phyloP scores from a whole-genome alignment of 2,888 invertebrate species.

The Bombyx huttoni region DNA sequence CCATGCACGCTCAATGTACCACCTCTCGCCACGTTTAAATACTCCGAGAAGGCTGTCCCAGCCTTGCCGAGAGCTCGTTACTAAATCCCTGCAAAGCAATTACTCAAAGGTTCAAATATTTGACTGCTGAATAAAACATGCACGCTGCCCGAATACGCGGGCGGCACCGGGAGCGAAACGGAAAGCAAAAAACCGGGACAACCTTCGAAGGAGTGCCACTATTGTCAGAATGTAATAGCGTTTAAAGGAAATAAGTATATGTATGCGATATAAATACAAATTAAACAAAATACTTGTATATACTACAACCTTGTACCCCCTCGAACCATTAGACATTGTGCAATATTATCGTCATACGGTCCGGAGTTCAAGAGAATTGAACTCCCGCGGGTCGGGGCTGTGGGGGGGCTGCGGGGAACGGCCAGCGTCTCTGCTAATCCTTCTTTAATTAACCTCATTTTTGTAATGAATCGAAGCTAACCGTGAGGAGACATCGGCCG shows the following conservation, averaged over 20 bases:
- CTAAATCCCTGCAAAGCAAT: constrained; percentile 55
- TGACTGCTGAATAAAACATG: constrained; percentile 41
- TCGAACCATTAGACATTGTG: constrained; percentile 63
- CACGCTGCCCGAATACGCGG: constrained; percentile 53
- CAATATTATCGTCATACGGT: constrained; percentile 51
- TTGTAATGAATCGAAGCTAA: constrained; percentile 41
- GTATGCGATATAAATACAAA: constrained; percentile 65
- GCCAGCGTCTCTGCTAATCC: constrained; percentile 57
- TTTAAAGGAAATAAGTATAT: constrained; percentile 55
- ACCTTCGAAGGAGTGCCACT: constrained; percentile 71
- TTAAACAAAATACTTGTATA: constrained; percentile 57
- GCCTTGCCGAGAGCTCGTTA: constrained; percentile 34
- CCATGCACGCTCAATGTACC: constrained; percentile 38
- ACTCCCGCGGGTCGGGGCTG: constrained; percentile 34
- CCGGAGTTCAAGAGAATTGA: constrained; percentile 60
- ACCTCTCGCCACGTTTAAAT: constrained; percentile 32
- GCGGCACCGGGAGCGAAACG: constrained; percentile 53
- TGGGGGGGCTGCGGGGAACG: constrained; percentile 32
- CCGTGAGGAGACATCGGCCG: constrained; percentile 39
- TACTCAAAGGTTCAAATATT: constrained; percentile 41
- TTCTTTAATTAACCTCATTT: constrained; percentile 63
- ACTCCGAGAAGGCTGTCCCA: constrained; percentile 64
- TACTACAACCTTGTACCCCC: constrained; percentile 68
- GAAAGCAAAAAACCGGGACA: constrained; percentile 74
- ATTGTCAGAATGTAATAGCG: constrained; percentile 57